phyloP scores from a whole-genome alignment of 2,113 vertebrate species.

The Hippolais icterina region DNA sequence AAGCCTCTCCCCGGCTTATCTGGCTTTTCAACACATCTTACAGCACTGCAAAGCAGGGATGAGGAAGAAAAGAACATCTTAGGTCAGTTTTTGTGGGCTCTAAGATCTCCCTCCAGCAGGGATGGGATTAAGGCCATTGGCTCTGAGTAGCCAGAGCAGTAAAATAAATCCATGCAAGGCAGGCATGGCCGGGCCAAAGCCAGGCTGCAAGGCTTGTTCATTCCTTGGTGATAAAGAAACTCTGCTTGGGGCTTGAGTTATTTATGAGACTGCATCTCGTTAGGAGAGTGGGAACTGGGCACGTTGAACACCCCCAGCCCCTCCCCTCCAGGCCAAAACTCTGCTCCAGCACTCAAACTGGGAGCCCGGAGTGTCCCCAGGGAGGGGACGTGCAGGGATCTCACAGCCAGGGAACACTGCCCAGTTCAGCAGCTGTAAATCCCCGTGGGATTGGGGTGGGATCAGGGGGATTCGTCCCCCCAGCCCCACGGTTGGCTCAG shows the following conservation, averaged over 20 bases:
- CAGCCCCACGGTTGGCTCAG: fast-evolving
- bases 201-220: background rate
- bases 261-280: background rate
- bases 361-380: background rate
- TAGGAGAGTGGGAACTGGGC: background rate
- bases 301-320: background rate
- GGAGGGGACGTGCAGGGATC: background rate
- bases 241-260: background rate
- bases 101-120: background rate
- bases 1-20: background rate
- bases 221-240: background rate
- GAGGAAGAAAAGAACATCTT: background rate
- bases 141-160: background rate
- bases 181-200: background rate
- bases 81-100: background rate
- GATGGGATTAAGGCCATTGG: background rate
- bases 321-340: background rate
- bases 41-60: background rate
- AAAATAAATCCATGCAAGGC: background rate
- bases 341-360: background rate
- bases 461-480: background rate
- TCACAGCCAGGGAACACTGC: fast-evolving
- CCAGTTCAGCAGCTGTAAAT: fast-evolving
- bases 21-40: background rate
- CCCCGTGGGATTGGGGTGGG: fast-evolving